Evolutionary conservation across 2,113 vertebrate genomes (phyloP).

Genomic region (Festucalex cinctus): DNA sequence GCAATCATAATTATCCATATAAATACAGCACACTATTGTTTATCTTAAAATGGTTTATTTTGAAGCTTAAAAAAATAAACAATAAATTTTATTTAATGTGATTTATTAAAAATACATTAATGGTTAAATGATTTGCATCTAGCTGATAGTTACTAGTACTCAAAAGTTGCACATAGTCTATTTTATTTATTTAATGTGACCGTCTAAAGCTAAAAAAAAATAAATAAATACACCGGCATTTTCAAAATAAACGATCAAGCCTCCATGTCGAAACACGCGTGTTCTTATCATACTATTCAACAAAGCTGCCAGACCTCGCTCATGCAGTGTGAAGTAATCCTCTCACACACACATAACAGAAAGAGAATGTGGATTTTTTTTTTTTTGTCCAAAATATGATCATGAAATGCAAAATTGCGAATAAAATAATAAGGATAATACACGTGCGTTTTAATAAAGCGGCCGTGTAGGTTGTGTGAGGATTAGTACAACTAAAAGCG

Average conservation of each 20-base stretch:
- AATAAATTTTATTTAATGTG: background rate
- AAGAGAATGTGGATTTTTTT: constrained; percentile 15
- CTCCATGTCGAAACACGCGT: background rate
- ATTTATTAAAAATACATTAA: background rate
- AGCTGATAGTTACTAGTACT: background rate
- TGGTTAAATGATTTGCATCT: background rate
- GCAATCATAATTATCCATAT: background rate
- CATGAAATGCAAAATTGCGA: constrained; percentile 24
- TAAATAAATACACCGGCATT: background rate
- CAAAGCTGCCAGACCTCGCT: background rate
- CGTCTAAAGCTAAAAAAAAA: background rate
- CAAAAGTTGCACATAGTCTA: background rate
- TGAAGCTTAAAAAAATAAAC: background rate
- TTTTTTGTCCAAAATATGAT: constrained; percentile 38
- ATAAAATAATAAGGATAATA: constrained; percentile 67
- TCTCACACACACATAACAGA: background rate
- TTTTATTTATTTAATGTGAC: background rate
- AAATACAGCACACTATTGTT: background rate
- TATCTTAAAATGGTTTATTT: background rate
- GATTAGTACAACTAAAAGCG: constrained; percentile 55
- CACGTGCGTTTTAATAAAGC: constrained; percentile 43
- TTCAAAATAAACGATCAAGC: constrained; percentile 2
- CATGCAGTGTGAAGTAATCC: background rate
- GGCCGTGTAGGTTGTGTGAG: constrained; percentile 27
- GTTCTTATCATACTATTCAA: background rate